Evolutionary conservation across 2,113 vertebrate genomes (phyloP).

Genomic region (Glaucidium brasilianum): DNA sequence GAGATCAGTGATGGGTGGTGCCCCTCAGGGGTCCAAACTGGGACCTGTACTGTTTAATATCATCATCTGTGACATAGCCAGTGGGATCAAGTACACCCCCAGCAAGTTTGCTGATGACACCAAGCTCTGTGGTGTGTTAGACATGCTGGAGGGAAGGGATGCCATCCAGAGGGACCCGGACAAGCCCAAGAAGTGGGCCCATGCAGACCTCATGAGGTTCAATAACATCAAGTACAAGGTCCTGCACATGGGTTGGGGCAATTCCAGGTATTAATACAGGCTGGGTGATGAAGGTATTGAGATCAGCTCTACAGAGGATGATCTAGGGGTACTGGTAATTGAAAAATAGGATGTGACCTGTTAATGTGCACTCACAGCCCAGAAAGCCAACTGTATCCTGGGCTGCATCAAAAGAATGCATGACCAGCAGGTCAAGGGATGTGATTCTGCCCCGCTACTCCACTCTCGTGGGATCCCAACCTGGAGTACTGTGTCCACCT

Average conservation of each 20-base stretch:
- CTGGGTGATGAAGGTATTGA: neutral
- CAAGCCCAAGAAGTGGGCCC: neutral
- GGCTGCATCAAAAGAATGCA: neutral
- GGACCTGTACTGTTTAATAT: neutral
- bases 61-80: neutral
- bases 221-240: neutral
- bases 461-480: neutral
- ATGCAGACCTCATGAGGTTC: neutral
- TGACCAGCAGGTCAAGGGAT: neutral
- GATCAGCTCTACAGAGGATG: neutral
- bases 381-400: neutral
- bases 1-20: neutral
- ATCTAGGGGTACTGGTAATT: neutral
- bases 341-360: neutral
- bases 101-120: neutral
- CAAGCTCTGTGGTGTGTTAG: neutral
- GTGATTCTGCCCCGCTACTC: neutral
- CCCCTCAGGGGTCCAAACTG: rapidly evolving
- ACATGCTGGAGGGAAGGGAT: neutral
- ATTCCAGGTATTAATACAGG: neutral
- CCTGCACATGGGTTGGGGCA: neutral
- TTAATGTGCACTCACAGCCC: neutral
- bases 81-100: neutral
- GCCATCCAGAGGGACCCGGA: neutral
- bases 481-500: neutral